Evolutionary conservation across 2,888 invertebrate species (phyloP).

Genomic region (Philaethria dido): DNA sequence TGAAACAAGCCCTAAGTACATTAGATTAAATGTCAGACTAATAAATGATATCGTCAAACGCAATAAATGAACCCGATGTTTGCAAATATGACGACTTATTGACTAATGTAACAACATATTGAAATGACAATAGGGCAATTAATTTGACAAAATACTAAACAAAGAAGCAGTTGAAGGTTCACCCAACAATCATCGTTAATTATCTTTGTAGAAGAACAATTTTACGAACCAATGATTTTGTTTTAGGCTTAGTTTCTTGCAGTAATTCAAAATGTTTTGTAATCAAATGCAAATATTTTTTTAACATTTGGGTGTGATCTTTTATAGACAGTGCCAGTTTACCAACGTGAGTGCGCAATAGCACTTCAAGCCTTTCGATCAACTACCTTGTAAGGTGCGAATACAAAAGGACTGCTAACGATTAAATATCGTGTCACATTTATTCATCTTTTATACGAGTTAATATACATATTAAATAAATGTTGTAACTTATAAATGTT

Average conservation of each 20-base stretch:
- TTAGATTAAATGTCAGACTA: constrained; percentile 42
- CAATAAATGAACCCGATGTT: constrained; percentile 49
- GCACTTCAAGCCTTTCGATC: constrained; percentile 24
- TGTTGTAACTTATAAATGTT: constrained; percentile 24
- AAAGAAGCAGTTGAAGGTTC: constrained; percentile 63
- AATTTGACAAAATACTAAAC: constrained; percentile 63
- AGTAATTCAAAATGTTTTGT: constrained; percentile 1
- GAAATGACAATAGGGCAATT: constrained; percentile 72
- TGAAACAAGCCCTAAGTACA: constrained; percentile 35
- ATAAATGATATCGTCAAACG: constrained; percentile 49
- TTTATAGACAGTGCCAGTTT: constrained; percentile 17
- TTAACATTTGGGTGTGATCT: constrained; percentile 22
- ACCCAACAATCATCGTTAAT: constrained; percentile 48
- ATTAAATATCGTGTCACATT: constrained; percentile 37
- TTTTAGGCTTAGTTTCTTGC: background rate
- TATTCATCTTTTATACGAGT: constrained; percentile 37
- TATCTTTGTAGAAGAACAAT: constrained; percentile 41
- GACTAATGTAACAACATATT: constrained; percentile 59
- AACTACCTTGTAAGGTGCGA: constrained; percentile 38
- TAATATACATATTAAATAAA: constrained; percentile 35
- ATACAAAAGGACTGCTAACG: constrained; percentile 36
- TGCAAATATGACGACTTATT: constrained; percentile 52
- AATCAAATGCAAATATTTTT: constrained; percentile 7
- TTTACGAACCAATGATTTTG: constrained; percentile 20
- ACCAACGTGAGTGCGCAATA: constrained; percentile 25